A percentile compares a stretch with the other conserved stretches of the same genome.
Evolutionary conservation across 2,797 vertebrate genomes (phyloP).

Genomic region (Lagorchestes hirsutus): DNA sequence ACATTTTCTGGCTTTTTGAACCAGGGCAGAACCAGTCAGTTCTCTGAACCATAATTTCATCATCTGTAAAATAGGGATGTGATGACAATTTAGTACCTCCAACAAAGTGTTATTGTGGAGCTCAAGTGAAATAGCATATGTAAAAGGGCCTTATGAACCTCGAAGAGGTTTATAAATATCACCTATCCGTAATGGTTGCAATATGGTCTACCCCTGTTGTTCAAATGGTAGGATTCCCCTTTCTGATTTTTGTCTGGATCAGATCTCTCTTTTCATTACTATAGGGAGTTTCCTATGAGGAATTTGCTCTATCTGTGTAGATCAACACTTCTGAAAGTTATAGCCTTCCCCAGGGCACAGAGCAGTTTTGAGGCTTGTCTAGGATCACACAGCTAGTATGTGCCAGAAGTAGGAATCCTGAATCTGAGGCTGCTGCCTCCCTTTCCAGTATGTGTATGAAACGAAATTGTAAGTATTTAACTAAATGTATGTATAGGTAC

Average conservation of each 20-base stretch:
- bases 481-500: no score
- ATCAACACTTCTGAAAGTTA: background rate
- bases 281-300: background rate
- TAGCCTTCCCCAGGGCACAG: background rate
- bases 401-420: background rate
- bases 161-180: background rate
- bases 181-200: background rate
- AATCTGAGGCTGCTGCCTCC: background rate
- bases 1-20: background rate
- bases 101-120: background rate
- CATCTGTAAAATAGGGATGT: background rate
- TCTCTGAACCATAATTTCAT: background rate
- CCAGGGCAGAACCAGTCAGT: background rate
- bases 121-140: background rate
- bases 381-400: background rate
- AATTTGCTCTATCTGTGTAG: background rate
- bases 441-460: background rate
- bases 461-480: background rate
- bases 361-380: background rate
- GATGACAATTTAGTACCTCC: background rate
- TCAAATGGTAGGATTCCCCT: background rate
- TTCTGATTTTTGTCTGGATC: background rate
- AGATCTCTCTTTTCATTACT: background rate
- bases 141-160: background rate
- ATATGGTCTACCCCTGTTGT: background rate